Base-by-base conservation (phyloP, 1,140 invertebrate species). In the Scylla paramamosain region DNA sequence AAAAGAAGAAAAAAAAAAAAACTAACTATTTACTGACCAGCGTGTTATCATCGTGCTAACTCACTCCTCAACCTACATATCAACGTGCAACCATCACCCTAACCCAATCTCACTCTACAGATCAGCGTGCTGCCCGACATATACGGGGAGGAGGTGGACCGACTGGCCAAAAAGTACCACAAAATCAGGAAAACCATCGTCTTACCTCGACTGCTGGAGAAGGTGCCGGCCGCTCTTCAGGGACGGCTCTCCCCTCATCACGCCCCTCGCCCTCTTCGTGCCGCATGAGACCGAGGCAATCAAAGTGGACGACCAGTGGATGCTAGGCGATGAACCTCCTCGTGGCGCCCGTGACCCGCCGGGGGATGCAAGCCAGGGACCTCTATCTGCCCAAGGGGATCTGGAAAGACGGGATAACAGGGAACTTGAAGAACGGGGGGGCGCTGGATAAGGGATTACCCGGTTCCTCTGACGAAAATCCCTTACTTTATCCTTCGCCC, bases 211-310 rank as follows among this genome's bases (percentile, higher is more conserved):
- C 96, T 97, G 77, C 90, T 95, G 52, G 32, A 93, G 0, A 97
- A 97, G 31, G 98, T 98, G 39, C 96, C 97, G n/a, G 97, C 97
- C 92, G 98, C 98, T 0, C 97, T 99, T 87, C 98, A 98, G 90
- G 90, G 98, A 98, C 10, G 99, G 99, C 0, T 96, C 98, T n/a
- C 98, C 98, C 0, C 97, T 99, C 84, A 98, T 99, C 52, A 97
- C 99, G 0, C 99, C 99, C 0, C 97, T 99, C 25, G 99, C 99
- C 99, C 99, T 99, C 98, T 97, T 99, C 46, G 98, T 98, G 94
- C 98, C 98, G 0, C 97, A 98, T 0, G 99, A 99, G 97, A 97
- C 97, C 0, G 98, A 98, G 0, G 98, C 98, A 87, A 98, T 98
- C 46, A 97, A 97, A 0, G 98, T 99, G 3, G 98, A 98, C 67